Percentiles rank a stretch among this genome's conserved stretches.
Evolutionary conservation across 2,797 vertebrate species (phyloP).

Genomic region (Borostomias antarcticus): DNA sequence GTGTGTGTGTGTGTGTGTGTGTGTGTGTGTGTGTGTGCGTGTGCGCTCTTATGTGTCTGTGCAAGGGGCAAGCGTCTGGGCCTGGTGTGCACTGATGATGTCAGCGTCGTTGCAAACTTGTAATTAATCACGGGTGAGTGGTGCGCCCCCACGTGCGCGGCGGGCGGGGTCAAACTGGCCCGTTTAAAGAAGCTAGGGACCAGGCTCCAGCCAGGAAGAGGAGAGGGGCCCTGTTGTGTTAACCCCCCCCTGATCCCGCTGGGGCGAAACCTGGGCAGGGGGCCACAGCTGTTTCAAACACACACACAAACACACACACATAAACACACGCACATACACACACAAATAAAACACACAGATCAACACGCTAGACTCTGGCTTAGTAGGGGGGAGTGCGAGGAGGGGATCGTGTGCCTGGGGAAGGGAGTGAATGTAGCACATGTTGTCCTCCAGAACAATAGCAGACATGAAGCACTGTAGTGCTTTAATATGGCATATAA

Average conservation of each 20-base stretch:
- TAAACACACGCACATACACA: too few relatives aligned
- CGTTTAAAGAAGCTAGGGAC: slow-evolving; percentile 53
- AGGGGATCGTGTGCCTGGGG: neutral
- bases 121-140: slow-evolving; percentile 52
- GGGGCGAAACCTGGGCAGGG: slow-evolving; percentile 43
- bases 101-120: slow-evolving; percentile 18
- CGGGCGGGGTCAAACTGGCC: slow-evolving; percentile 64
- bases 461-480: too few relatives aligned
- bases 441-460: slow-evolving; percentile 11
- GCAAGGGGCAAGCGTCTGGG: slow-evolving; percentile 2
- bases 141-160: slow-evolving; percentile 5
- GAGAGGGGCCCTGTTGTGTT: slow-evolving; percentile 56
- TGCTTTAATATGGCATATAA: too few relatives aligned
- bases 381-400: slow-evolving; percentile 6
- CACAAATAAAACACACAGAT: too few relatives aligned
- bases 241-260: slow-evolving; percentile 52
- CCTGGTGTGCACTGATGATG: slow-evolving; percentile 9
- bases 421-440: too few relatives aligned
- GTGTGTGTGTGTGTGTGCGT: too few relatives aligned
- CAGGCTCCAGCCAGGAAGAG: slow-evolving; percentile 25
- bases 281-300: slow-evolving; percentile 54
- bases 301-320: too few relatives aligned
- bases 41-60: too few relatives aligned
- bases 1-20: neutral
- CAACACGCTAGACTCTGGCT: neutral